Base-by-base conservation (phyloP, 23 tunicate genomes). In the Clavelina lepadiformis region DNA sequence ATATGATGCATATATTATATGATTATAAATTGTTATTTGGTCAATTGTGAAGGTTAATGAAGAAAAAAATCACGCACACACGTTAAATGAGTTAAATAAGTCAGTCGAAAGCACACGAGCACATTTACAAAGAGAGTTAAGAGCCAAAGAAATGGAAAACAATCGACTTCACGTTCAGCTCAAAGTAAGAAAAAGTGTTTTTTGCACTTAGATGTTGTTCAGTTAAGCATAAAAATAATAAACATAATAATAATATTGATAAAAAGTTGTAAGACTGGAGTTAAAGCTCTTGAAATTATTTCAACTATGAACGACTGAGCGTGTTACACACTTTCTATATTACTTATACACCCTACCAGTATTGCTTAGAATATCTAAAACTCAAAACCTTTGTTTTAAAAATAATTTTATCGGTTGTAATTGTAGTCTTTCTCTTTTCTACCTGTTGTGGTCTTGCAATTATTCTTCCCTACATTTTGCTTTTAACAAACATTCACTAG, bases 91-190 rank as follows among this genome's bases (percentile, higher is more conserved):
- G 47, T 46, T 83, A 52, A 85, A 83, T 78, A 83, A 83, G 61
- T 79, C 92, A 1, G 65, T 93, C 5, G 98, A 93, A 26, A 80
- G 78, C 4, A 83, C 93, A 4, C 56, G 93, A 65, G 98, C 98
- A 0, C 92, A 84, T 55, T 60, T 93, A 33, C 98, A 93, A 34
- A 63, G 93, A 15, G 94, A 85, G 85, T 51, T 93, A 1, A 61
- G 88, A 13, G 74, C 75, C 2, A 81, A 71, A 58, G 98, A 93
- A 46, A 85, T 85, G 88, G 94, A 85, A 71, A 85, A 77, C 49
- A 85, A 81, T 52, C 59, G 98, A 27, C 73, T 85, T 0, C 97
- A 81, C 19, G 85, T 89, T 61, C 97, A 89, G 45, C 46, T 89
- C 21, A 77, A 72, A 37, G 95, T 86, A 72, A 55, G 69, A 46